phyloP scores from a whole-genome alignment of 2,888 invertebrate species.

The Periphyllus acericola region DNA sequence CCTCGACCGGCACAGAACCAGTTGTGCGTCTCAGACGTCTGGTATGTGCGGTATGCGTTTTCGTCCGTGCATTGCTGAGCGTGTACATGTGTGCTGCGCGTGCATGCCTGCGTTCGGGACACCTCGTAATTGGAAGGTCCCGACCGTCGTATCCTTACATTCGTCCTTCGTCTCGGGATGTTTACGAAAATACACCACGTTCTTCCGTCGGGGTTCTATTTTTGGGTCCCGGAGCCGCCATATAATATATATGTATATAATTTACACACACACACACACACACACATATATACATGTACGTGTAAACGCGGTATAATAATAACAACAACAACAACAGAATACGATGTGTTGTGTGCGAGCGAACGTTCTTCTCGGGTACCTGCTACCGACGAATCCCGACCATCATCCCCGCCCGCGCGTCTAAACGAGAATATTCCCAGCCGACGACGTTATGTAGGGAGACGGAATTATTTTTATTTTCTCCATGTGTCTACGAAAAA shows the following conservation, averaged over 20 bases:
- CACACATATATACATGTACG: background rate
- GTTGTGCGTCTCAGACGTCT: constrained; percentile 28
- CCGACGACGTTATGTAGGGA: no score
- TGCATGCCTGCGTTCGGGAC: background rate
- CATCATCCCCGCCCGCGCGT: background rate
- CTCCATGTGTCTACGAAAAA: background rate
- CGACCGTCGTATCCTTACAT: background rate
- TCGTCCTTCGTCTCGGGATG: background rate
- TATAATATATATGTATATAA: no score
- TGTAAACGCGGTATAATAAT: background rate
- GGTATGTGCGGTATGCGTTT: constrained; percentile 36
- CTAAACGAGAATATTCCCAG: constrained; percentile 8
- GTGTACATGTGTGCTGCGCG: background rate
- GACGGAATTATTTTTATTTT: background rate
- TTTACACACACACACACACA: no score
- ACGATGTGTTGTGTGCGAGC: background rate
- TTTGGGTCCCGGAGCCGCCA: background rate
- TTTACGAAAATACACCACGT: background rate
- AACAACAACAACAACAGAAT: background rate
- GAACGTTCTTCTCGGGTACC: background rate
- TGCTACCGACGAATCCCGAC: background rate
- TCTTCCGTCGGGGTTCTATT: background rate
- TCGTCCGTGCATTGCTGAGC: no score
- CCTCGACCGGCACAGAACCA: constrained; percentile 19
- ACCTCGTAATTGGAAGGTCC: background rate